These are phyloP conservation scores for Irena cyanogastra DNA, from an alignment of 2,113 vertebrate genomes.

Conservation along the genomic window DNA sequence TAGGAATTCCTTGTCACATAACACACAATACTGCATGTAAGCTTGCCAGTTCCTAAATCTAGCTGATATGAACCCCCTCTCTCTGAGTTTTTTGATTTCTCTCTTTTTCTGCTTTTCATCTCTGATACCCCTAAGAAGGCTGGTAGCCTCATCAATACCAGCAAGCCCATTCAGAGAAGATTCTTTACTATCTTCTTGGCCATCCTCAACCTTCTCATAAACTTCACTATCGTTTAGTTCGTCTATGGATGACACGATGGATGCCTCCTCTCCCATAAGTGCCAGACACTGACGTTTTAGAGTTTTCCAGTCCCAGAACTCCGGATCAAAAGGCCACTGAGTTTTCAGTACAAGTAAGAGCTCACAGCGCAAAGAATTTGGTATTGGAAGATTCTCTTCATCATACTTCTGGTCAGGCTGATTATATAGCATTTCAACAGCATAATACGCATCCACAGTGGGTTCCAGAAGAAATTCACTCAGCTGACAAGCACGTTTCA, in stretches of 20 bases:
- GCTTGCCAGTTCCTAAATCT: conserved; percentile 96
- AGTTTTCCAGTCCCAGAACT: conserved; percentile 99
- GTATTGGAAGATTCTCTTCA: conserved; percentile 89
- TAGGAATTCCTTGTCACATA: conserved; percentile 97
- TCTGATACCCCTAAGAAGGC: conserved; percentile 75
- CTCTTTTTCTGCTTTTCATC: conserved; percentile 87
- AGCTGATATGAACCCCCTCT: conserved; percentile 90
- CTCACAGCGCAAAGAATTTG: conserved; percentile 94
- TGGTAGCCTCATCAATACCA: conserved; percentile 76
- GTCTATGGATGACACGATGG: conserved; percentile 96
- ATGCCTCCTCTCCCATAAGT: conserved; percentile 96
- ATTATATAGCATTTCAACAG: conserved; percentile 94
- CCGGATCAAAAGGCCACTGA: conserved; percentile 97
- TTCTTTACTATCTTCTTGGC: conserved; percentile 74
- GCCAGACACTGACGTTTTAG: conserved; percentile 92
- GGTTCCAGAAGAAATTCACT: conserved; percentile 96
- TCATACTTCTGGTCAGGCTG: conserved; percentile 97
- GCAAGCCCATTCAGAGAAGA: conserved; percentile 76
- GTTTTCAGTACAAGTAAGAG: conserved; percentile 94
- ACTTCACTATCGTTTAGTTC: conserved; percentile 91
- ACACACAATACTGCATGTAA: conserved; percentile 97
- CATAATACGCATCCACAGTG: conserved; percentile 95
- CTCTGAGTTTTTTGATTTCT: conserved; percentile 89
- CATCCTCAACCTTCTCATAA: conserved; percentile 80
- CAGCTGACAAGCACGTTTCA: conserved; percentile 95